Base-by-base conservation (phyloP, 2,888 invertebrate genomes). In the Acrobasis repandana region DNA sequence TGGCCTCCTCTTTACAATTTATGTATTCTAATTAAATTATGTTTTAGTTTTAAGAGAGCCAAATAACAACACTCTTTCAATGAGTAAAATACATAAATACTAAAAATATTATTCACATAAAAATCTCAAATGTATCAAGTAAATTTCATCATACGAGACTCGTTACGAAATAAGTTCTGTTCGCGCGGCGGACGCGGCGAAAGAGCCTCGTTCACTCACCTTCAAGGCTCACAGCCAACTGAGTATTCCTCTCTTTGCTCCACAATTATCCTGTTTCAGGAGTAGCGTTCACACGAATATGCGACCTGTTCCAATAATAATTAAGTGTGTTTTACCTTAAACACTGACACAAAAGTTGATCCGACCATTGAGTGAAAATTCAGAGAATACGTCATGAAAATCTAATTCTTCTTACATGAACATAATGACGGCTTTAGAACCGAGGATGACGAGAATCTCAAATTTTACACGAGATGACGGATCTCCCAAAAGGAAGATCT, bases 381-480 rank as follows among this genome's bases (percentile, higher is more conserved):
- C 75, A 65, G 70, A 80, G 76, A 82, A 78, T 77, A 80, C 79
- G 83, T 80, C 81, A 83, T 76, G 80, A 88, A 86, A 89, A 84
- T 90, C 79, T 86, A 87, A 90, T 89, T 88, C 88, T 88, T 88
- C 82, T 74, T 82, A 74, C 85, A 72, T 74, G 80, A 88, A 80
- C 86, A 88, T 90, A 90, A 90, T 91, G 90, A 90, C 85, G 83
- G 80, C 79, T 90, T 91, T 89, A 81, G 80, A 85, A 86, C 83
- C 83, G 80, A 84, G 80, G 82, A 88, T 87, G 85, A 86, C 78
- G 77, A 71, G 72, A 71, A 74, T 71, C 78, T 81, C 72, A 72
- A 82, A 86, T 86, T 77, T 83, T 85, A 83, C 80, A 71, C 69
- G 70, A 78, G 74, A 80, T 85, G 82, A 82, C 72, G 76, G 73